A percentile compares a stretch with the other conserved stretches of the same genome.
These are phyloP conservation scores for Phlogophora meticulosa DNA, from an alignment of 2,888 invertebrate species.

Conservation along the genomic window DNA sequence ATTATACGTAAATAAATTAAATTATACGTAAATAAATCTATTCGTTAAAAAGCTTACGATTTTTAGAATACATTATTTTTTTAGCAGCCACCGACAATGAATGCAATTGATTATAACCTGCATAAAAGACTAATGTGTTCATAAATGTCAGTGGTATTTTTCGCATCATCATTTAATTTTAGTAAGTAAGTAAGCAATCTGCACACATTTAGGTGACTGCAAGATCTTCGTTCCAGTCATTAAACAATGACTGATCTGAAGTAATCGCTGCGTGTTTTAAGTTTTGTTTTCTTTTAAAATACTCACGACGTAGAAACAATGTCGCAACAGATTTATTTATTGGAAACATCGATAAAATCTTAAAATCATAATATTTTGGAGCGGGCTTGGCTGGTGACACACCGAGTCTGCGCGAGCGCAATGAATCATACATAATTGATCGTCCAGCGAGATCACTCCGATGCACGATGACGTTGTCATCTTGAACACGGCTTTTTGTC, in stretches of 20 bases:
- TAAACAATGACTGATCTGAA: conserved; percentile 50
- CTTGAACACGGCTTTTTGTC: conserved; percentile 84
- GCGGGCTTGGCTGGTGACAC: conserved; percentile 67
- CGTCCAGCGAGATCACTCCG: conserved; percentile 70
- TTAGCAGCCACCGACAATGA: no score
- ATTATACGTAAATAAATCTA: no score
- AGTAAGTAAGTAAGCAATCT: neutral
- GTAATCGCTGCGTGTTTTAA: conserved; percentile 39
- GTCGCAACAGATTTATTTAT: conserved; percentile 68
- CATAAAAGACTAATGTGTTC: no score
- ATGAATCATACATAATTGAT: conserved; percentile 90
- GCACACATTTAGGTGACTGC: neutral
- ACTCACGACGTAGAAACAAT: conserved; percentile 59
- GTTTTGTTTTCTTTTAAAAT: conserved; percentile 50
- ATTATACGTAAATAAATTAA: no score
- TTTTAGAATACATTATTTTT: no score
- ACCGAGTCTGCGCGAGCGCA: conserved; percentile 78
- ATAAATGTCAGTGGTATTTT: neutral
- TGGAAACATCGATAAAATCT: conserved; percentile 81
- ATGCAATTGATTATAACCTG: no score
- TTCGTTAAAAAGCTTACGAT: no score
- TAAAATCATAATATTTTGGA: conserved; percentile 88
- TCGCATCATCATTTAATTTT: conserved; percentile 1
- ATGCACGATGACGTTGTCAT: conserved; percentile 78
- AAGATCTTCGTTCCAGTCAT: conserved; percentile 23